Conservation (phyloP, 53 echinoderm and acorn worm genomes). For the Hippasteria phrygiana region DNA sequence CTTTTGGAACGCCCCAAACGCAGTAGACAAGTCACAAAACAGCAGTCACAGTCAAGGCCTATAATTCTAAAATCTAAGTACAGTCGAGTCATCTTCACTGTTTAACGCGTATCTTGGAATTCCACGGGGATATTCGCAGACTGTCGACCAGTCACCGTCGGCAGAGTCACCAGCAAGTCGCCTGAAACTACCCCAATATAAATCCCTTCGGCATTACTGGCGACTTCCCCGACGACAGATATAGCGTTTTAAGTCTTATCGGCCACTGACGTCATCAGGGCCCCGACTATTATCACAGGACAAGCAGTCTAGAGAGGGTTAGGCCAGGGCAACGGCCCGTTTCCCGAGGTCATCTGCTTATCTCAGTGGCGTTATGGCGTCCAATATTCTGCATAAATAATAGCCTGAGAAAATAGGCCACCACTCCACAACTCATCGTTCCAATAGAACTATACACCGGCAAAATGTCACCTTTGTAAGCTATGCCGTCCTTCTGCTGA, state of each 20-base stretch:
- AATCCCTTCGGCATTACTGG: neutral
- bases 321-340: neutral
- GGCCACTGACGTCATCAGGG: constrained; percentile 14
- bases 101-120: too few relatives aligned
- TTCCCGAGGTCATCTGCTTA: neutral
- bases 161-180: neutral
- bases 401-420: neutral
- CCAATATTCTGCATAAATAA: neutral
- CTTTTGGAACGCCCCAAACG: too few relatives aligned
- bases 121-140: too few relatives aligned
- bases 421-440: too few relatives aligned
- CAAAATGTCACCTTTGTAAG: too few relatives aligned
- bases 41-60: too few relatives aligned
- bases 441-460: too few relatives aligned
- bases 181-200: too few relatives aligned
- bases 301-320: neutral
- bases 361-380: neutral
- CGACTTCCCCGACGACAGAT: neutral
- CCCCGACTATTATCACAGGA: neutral
- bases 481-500: neutral
- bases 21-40: too few relatives aligned
- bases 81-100: too few relatives aligned
- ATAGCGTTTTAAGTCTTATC: neutral
- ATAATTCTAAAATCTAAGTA: too few relatives aligned
- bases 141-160: too few relatives aligned